phyloP scores from a whole-genome alignment of 2,113 vertebrate genomes.

The Nycticorax nycticorax region DNA sequence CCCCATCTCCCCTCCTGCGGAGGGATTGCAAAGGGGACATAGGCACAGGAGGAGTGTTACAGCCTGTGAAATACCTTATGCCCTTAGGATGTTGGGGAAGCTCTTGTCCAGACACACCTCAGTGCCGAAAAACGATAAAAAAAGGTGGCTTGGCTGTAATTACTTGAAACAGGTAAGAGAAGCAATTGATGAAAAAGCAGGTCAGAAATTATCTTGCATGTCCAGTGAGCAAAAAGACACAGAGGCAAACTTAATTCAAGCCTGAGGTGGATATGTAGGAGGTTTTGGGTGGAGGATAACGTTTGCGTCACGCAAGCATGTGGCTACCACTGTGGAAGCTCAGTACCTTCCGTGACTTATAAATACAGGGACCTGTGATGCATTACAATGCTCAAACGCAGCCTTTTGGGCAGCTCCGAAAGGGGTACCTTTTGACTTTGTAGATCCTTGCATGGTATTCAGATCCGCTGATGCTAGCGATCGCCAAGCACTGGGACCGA shows the following conservation, averaged over 20 bases:
- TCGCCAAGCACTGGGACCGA: background rate
- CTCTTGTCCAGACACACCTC: background rate
- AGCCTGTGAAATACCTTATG: background rate
- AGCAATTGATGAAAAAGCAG: background rate
- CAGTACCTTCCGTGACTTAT: background rate
- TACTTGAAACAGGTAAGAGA: background rate
- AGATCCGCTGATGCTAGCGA: rapidly evolving
- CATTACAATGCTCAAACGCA: rapidly evolving
- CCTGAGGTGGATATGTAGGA: background rate
- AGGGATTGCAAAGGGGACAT: background rate
- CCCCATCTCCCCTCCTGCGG: background rate
- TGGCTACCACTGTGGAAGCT: background rate
- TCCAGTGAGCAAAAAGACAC: background rate
- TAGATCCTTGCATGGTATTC: rapidly evolving
- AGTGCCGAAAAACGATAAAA: background rate
- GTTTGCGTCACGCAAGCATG: rapidly evolving
- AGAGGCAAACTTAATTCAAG: background rate
- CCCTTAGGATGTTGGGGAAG: background rate
- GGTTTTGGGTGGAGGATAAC: background rate
- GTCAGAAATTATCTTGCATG: background rate
- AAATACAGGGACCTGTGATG: rapidly evolving
- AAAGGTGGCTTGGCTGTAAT: background rate
- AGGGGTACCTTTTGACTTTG: background rate
- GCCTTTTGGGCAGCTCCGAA: background rate
- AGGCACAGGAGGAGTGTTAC: background rate